Percentiles rank a stretch among this genome's conserved stretches.
Evolutionary conservation across 2,113 vertebrate genomes (phyloP).

Genomic region (Alouatta palliata): DNA sequence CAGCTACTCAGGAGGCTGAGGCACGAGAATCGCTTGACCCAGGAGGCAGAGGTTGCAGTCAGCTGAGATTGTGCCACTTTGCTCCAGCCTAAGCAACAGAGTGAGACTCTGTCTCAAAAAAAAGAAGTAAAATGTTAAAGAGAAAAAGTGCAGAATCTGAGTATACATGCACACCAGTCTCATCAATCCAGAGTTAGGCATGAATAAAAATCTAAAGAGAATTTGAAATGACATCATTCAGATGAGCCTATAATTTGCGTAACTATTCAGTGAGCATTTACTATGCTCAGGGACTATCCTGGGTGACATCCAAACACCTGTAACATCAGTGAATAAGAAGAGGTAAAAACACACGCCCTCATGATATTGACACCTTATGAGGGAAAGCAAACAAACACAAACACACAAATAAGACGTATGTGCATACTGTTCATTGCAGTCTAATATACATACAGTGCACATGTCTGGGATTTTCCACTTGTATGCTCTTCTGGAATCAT

Average conservation of each 20-base stretch:
- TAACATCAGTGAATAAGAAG: background rate
- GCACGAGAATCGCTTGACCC: fast-evolving
- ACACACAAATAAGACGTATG: background rate
- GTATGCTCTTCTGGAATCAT: background rate
- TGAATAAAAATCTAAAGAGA: background rate
- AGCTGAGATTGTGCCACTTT: too few species aligned
- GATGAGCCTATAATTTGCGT: background rate
- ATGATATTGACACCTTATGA: background rate
- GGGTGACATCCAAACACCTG: background rate
- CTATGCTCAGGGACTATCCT: background rate
- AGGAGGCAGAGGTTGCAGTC: too few species aligned
- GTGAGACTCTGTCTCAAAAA: too few species aligned
- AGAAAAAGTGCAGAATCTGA: background rate
- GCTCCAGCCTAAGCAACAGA: too few species aligned
- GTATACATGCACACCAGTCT: background rate
- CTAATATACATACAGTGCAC: background rate
- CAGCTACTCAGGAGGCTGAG: too few species aligned
- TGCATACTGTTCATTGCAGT: background rate
- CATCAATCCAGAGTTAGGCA: background rate
- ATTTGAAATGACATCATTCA: background rate
- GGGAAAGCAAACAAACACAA: background rate
- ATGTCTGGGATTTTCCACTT: background rate
- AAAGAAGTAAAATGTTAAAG: background rate
- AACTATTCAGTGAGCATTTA: background rate
- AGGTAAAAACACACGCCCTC: background rate